Evolutionary conservation across 92 coral and sea anemone genomes (phyloP).

Genomic region (Actinostola sp.): DNA sequence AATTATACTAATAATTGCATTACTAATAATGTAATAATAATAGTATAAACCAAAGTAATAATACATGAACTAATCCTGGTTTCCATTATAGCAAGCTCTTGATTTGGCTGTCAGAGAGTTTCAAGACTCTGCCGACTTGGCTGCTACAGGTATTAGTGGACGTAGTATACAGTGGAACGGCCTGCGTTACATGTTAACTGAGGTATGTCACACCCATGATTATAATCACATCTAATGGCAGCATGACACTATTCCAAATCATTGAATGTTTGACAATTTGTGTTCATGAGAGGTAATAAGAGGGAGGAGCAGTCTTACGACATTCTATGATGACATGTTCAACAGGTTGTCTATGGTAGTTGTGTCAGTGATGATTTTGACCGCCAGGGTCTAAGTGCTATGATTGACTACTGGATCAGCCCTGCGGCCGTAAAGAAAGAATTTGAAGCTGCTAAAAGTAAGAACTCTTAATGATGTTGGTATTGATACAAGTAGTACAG

Average conservation of each 20-base stretch:
- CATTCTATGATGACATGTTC: no score
- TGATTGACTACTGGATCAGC: conserved; percentile 99
- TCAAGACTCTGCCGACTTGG: conserved; percentile 69
- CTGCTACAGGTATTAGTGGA: conserved; percentile 52
- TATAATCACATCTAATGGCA: no score
- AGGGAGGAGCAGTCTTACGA: no score
- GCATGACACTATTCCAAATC: no score
- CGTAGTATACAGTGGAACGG: conserved; percentile 97
- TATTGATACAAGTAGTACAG: no score
- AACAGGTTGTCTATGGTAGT: conserved; percentile 93
- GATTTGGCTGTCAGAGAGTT: conserved; percentile 91
- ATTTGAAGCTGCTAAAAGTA: conserved; percentile 96
- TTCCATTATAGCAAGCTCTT: conserved; percentile 75
- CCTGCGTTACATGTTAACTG: conserved; percentile 88
- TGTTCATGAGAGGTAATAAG: no score
- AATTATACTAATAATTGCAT: no score
- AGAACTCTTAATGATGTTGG: no score
- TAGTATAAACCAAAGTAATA: no score
- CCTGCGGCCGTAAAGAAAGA: conserved; percentile 99
- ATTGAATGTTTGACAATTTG: no score
- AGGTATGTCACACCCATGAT: conserved; percentile 51
- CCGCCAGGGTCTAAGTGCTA: conserved; percentile 93
- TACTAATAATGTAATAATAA: no score
- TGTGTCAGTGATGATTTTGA: conserved; percentile 91
- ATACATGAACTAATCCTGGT: background rate